phyloP scores from a whole-genome alignment of 2,888 invertebrate genomes.

The Mythimna pallens region DNA sequence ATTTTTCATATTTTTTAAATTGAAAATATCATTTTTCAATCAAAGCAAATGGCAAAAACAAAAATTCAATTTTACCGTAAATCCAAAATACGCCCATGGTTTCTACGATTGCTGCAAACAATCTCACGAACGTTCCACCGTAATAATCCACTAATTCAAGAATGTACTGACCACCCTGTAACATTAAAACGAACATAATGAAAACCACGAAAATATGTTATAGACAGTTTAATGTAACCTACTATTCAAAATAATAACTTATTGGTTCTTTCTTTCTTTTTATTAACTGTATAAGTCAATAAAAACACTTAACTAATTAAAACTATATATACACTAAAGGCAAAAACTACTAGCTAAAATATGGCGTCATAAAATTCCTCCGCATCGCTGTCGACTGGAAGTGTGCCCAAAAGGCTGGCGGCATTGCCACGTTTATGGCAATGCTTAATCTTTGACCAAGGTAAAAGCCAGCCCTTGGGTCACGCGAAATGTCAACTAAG shows the following conservation, averaged over 20 bases:
- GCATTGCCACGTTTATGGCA: too few relatives aligned
- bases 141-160: conserved; percentile 94
- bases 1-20: not conserved
- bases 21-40: not conserved
- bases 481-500: too few relatives aligned
- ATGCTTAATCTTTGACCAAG: too few relatives aligned
- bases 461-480: too few relatives aligned
- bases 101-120: conserved; percentile 93
- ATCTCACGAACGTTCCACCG: conserved; percentile 94
- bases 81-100: conserved; percentile 94
- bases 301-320: too few relatives aligned
- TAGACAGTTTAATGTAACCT: not conserved
- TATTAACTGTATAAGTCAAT: too few relatives aligned
- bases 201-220: not conserved
- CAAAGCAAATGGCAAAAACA: not conserved
- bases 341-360: too few relatives aligned
- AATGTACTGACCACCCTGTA: conserved; percentile 94
- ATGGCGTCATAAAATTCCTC: too few relatives aligned
- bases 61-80: conserved; percentile 90
- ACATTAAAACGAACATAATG: conserved; percentile 18
- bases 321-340: too few relatives aligned
- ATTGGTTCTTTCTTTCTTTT: too few relatives aligned
- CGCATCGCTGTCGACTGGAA: too few relatives aligned
- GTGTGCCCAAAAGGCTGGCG: too few relatives aligned
- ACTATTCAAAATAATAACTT: not conserved